These are phyloP conservation scores for Bungarus multicinctus DNA, from an alignment of 2,113 vertebrate genomes.

Conservation along the genomic window DNA sequence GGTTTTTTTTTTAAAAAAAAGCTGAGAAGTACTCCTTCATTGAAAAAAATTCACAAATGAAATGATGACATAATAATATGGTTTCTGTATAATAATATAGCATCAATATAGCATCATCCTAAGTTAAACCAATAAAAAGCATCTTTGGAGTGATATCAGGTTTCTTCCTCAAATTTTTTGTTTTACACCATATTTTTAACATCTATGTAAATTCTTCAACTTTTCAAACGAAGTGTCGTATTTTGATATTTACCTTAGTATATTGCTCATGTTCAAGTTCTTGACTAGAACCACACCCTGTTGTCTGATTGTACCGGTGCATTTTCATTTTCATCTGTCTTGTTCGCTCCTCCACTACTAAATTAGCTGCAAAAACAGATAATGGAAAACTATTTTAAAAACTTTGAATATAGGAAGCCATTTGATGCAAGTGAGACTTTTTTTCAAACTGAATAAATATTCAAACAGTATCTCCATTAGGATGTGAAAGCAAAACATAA, in stretches of 20 bases:
- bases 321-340: conserved; percentile 92
- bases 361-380: conserved; percentile 82
- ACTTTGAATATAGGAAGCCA: conserved; percentile 19
- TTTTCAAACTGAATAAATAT: conserved; percentile 48
- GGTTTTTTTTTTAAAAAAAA: background rate
- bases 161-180: background rate
- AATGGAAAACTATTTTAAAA: conserved; percentile 69
- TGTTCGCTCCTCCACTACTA: conserved; percentile 89
- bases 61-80: background rate
- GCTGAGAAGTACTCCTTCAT: background rate
- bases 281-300: conserved; percentile 90
- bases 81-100: background rate
- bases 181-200: conserved; percentile 21
- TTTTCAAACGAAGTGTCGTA: conserved; percentile 46
- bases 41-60: background rate
- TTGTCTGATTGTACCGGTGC: conserved; percentile 88
- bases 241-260: conserved; percentile 75
- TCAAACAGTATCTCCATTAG: conserved; percentile 56
- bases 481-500: conserved; percentile 59
- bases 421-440: conserved; percentile 55
- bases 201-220: conserved; percentile 29
- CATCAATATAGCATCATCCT: conserved; percentile 7
- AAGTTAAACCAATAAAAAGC: background rate
- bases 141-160: background rate
- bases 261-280: conserved; percentile 88